Percentiles rank a stretch among this genome's conserved stretches.
phyloP scores from a whole-genome alignment of 2,797 vertebrate genomes.

The Knipowitschia caucasica region DNA sequence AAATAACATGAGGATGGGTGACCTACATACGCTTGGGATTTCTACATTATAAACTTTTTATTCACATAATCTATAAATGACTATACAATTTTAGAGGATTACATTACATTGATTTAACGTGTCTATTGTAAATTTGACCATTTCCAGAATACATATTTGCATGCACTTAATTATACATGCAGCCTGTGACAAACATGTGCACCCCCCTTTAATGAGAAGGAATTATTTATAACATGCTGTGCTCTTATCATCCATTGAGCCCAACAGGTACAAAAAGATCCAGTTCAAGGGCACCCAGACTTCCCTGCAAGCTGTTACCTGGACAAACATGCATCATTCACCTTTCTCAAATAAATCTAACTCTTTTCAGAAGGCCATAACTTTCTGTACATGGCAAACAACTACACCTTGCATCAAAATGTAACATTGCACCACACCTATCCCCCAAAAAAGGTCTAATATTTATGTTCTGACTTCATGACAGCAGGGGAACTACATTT shows the following conservation, averaged over 20 bases:
- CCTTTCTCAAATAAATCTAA: slow-evolving; percentile 18
- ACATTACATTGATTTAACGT: neutral
- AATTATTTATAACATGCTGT: slow-evolving; percentile 78
- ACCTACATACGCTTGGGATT: too few species aligned
- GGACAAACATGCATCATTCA: slow-evolving; percentile 66
- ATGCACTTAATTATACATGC: slow-evolving; percentile 72
- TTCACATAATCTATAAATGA: too few species aligned
- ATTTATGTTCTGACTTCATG: too few species aligned
- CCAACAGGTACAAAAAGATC: slow-evolving; percentile 69
- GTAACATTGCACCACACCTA: too few species aligned
- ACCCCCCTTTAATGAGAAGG: slow-evolving; percentile 68
- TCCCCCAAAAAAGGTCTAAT: too few species aligned
- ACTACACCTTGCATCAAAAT: too few species aligned
- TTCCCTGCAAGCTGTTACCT: slow-evolving; percentile 67
- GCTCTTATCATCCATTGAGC: slow-evolving; percentile 63
- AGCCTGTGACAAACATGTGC: slow-evolving; percentile 71
- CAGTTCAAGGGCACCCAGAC: slow-evolving; percentile 67
- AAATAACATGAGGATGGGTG: too few species aligned
- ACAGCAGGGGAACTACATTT: too few species aligned
- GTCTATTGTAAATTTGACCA: neutral
- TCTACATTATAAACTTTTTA: too few species aligned
- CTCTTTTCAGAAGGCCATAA: too few species aligned
- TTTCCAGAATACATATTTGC: slow-evolving; percentile 48
- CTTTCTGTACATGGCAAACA: too few species aligned
- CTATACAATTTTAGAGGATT: too few species aligned